Evolutionary conservation across 2,888 invertebrate species (phyloP).

Genomic region (Drosophila merina): DNA sequence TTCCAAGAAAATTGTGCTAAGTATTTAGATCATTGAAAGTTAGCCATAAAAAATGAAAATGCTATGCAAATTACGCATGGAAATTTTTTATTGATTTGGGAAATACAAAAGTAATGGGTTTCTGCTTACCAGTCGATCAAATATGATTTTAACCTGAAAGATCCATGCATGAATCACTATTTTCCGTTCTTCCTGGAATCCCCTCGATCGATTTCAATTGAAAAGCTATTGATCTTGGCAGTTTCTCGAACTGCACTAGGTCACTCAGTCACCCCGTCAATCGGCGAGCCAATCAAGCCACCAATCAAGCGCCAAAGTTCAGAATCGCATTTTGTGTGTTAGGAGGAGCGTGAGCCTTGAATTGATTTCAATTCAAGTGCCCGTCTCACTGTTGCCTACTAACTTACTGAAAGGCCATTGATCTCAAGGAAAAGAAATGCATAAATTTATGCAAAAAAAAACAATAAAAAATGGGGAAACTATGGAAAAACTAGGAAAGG

Average conservation of each 20-base stretch:
- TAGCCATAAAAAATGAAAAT: constrained; percentile 22
- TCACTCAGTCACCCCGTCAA: constrained; percentile 50
- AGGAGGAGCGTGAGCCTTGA: constrained; percentile 38
- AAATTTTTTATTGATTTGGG: constrained; percentile 2
- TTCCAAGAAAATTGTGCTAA: constrained; percentile 29
- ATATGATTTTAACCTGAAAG: too few species aligned
- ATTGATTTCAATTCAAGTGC: constrained; percentile 42
- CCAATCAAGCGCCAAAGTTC: constrained; percentile 1
- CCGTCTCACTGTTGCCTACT: constrained; percentile 54
- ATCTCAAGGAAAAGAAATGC: constrained; percentile 23
- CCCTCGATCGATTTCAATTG: constrained; percentile 34
- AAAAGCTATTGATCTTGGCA: constrained; percentile 50
- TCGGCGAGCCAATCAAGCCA: constrained; percentile 24
- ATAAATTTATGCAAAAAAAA: constrained; percentile 26
- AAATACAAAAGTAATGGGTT: not conserved
- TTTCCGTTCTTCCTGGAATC: not conserved
- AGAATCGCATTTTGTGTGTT: constrained; percentile 38
- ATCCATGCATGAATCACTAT: not conserved
- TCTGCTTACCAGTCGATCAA: too few species aligned
- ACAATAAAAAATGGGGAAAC: not conserved
- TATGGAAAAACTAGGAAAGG: constrained; percentile 59
- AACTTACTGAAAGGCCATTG: constrained; percentile 64
- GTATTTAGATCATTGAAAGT: constrained; percentile 36
- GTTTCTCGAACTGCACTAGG: constrained; percentile 36
- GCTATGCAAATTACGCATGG: constrained; percentile 8